phyloP scores from a whole-genome alignment of 2,888 invertebrate genomes.

The Argyresthia goedartella region DNA sequence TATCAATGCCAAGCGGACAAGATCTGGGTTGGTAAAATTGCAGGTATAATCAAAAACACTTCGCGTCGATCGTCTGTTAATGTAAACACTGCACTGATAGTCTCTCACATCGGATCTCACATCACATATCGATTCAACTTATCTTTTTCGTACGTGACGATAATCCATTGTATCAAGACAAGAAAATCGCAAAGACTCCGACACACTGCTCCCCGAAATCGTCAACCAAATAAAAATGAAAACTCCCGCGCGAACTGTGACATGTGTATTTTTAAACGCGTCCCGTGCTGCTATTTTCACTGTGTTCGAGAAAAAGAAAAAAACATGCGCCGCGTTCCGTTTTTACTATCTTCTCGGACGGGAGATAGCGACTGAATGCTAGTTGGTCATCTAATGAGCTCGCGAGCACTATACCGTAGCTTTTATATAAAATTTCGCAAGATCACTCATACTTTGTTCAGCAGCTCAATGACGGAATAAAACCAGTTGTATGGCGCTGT shows the following conservation, averaged over 20 bases:
- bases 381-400: conserved; percentile 18
- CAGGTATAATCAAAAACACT: not conserved
- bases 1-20: conserved; percentile 9
- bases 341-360: too few species aligned
- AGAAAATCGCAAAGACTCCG: not conserved
- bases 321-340: too few species aligned
- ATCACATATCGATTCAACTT: not conserved
- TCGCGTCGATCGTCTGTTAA: not conserved
- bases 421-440: conserved; percentile 29
- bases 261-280: not conserved
- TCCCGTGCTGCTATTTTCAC: not conserved
- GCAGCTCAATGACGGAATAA: conserved; percentile 12
- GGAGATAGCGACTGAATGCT: not conserved
- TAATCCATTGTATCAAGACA: conserved; percentile 5
- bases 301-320: not conserved
- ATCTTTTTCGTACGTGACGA: conserved; percentile 10
- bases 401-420: conserved; percentile 10
- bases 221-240: not conserved
- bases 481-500: not conserved
- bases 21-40: not conserved
- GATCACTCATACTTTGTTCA: conserved; percentile 12
- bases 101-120: not conserved
- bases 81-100: not conserved
- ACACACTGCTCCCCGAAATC: not conserved
- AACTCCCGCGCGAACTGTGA: not conserved